Conservation (phyloP, 2,888 invertebrate genomes). For the Stenchaetothrips biformis region DNA sequence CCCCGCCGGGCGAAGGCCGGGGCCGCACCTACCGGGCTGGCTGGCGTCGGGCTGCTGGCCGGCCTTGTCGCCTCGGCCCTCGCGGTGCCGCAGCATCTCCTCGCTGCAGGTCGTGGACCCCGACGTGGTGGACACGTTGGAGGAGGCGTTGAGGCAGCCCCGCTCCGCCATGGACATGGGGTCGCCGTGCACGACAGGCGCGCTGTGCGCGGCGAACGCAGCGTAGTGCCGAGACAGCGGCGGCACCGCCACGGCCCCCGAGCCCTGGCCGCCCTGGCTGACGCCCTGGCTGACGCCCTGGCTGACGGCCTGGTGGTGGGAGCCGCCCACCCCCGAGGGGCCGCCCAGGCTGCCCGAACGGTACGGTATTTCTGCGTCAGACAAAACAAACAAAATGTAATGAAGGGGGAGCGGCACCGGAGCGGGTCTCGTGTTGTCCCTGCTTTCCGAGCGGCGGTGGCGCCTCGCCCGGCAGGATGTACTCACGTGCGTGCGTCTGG, state of each 20-base stretch:
- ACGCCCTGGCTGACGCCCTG: no score
- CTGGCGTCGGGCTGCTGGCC: not conserved
- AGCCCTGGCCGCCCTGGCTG: no score
- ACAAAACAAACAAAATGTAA: not conserved
- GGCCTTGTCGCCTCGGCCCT: conserved; percentile 34
- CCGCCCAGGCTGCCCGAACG: conserved; percentile 39
- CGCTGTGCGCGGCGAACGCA: not conserved
- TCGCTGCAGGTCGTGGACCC: conserved; percentile 43
- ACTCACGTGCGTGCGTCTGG: conserved; percentile 15
- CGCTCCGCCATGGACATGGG: conserved; percentile 52
- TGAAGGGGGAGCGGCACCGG: not conserved
- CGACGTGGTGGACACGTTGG: conserved; percentile 54
- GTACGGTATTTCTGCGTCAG: conserved; percentile 45
- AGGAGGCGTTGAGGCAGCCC: conserved; percentile 50
- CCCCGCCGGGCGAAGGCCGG: not conserved
- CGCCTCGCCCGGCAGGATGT: not conserved
- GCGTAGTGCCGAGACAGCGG: not conserved
- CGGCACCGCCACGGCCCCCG: no score
- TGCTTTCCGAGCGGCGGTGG: not conserved
- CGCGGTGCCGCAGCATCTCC: conserved; percentile 35
- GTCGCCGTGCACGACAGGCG: conserved; percentile 43
- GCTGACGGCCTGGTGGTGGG: no score
- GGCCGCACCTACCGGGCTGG: not conserved
- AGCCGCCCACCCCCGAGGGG: not conserved
- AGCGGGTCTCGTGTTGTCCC: not conserved